Base-by-base conservation (phyloP, 2,797 vertebrate genomes). In the Platyrinchus mystaceus region DNA sequence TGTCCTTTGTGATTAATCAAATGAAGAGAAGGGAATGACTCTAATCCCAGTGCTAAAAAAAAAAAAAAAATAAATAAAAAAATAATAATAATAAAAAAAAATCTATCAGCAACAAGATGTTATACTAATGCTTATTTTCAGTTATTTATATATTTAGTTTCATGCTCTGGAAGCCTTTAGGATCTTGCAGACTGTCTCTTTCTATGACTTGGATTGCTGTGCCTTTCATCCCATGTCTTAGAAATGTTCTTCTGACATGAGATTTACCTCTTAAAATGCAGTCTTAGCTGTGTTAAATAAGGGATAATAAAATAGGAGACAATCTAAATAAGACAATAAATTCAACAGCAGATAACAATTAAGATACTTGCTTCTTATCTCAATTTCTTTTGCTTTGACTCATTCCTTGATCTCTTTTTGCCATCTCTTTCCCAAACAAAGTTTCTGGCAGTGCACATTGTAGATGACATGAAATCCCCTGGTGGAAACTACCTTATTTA, bases 1-100 rank as follows among this genome's bases (percentile, higher is more conserved):
- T 95, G 67, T 83, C 39, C 34, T 89, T 83, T 80, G n/a, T 89
- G 37, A 64, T 95, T 92, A 95, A 90, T 74, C 78, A 87, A 83
- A 87, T 77, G 64, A 96, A 87, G 47, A 88, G 28, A 77, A 67
- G 10, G 8, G 10, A 68, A 92, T 66, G 4, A 50, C 26, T 83
- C 23, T 28, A 47, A 32, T 52, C 7, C 18, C 47, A 71, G 20
- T 30, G 24, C 1, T 71, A 23, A 24, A 52, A 19, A 43, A 50
- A 23, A 34, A 47, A 47, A 24, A 7, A 24, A 24, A 43, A 8
- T 19, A 43, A 59, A 34, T 26, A 37, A 47, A 24, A 14, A 66
- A 32, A 2, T n/a, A 44, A 24, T 23, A 15, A 28, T 11, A 32
- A 21, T 23, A 22, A 30, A n/a, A n/a, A 10, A 34, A 34, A 59